Conservation (phyloP, 2,888 invertebrate genomes). For the Lacanobia wlatinum region DNA sequence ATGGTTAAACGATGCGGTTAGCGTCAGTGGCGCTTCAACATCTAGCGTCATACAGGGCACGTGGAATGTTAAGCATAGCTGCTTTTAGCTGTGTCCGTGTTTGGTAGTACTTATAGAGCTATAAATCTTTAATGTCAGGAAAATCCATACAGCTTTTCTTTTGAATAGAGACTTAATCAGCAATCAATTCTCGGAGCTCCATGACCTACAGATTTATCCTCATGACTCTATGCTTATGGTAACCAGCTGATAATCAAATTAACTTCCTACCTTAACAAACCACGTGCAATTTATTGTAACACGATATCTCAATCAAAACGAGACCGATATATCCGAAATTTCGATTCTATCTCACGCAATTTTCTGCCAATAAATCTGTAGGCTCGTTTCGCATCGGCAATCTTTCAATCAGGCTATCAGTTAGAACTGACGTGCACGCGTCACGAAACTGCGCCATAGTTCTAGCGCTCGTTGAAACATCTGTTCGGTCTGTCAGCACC, state of each 20-base stretch:
- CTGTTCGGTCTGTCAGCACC: conserved; percentile 44
- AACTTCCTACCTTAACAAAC: background rate
- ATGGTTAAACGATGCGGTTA: conserved; percentile 50
- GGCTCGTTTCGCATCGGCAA: conserved; percentile 36
- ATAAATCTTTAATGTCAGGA: background rate
- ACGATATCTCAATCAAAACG: conserved; percentile 12
- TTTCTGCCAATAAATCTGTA: conserved; percentile 54
- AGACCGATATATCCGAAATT: conserved; percentile 13
- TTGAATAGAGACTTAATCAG: conserved; percentile 10
- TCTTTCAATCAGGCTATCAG: conserved; percentile 52
- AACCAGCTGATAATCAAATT: background rate
- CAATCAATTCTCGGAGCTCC: background rate
- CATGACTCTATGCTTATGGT: background rate
- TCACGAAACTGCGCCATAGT: conserved; percentile 27
- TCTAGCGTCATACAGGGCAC: conserved; percentile 13
- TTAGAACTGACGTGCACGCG: conserved; percentile 36
- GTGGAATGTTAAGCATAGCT: conserved; percentile 13
- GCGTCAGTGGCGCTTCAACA: conserved; percentile 40
- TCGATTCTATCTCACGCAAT: conserved; percentile 43
- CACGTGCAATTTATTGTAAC: background rate
- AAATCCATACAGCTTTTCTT: conserved; percentile 20
- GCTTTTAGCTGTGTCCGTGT: conserved; percentile 2
- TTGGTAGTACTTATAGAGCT: background rate
- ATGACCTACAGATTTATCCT: conserved; percentile 36
- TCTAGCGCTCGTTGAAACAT: conserved; percentile 22